Percentiles rank a stretch among this genome's conserved stretches.
phyloP scores from a whole-genome alignment of 2,888 invertebrate genomes.

The Amphipoea oculea region DNA sequence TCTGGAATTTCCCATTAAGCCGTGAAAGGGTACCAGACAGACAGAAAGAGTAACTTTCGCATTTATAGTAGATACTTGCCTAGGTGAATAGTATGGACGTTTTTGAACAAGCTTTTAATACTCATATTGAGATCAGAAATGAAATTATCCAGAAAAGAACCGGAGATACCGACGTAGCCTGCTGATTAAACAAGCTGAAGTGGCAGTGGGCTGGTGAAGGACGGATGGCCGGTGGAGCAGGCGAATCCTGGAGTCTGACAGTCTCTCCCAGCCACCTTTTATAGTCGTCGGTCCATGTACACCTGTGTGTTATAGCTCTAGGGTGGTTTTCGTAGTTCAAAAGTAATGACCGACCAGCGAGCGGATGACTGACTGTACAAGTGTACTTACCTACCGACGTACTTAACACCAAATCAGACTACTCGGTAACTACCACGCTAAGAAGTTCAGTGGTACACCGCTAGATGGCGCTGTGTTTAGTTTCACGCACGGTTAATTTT shows the following conservation, averaged over 20 bases:
- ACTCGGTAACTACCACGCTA: not conserved
- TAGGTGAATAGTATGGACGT: not conserved
- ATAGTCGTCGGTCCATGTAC: too few species aligned
- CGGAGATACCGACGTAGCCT: too few species aligned
- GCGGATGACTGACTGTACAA: not conserved
- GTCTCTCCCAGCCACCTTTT: not conserved
- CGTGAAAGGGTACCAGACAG: not conserved
- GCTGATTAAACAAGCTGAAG: too few species aligned
- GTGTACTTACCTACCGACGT: not conserved
- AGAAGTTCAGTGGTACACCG: not conserved
- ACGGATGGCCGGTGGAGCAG: too few species aligned
- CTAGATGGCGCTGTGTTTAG: conserved; percentile 42
- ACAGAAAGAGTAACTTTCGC: not conserved
- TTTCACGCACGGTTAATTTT: too few species aligned
- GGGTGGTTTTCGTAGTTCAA: not conserved
- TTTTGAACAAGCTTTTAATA: not conserved
- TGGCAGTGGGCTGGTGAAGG: too few species aligned
- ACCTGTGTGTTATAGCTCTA: not conserved
- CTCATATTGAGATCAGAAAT: not conserved
- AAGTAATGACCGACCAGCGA: not conserved
- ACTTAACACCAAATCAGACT: not conserved
- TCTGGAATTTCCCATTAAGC: not conserved
- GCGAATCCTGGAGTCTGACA: not conserved
- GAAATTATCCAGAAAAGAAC: too few species aligned
- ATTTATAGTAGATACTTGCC: not conserved